Conservation (phyloP, 2,888 invertebrate genomes). For the Netelia melanura region DNA sequence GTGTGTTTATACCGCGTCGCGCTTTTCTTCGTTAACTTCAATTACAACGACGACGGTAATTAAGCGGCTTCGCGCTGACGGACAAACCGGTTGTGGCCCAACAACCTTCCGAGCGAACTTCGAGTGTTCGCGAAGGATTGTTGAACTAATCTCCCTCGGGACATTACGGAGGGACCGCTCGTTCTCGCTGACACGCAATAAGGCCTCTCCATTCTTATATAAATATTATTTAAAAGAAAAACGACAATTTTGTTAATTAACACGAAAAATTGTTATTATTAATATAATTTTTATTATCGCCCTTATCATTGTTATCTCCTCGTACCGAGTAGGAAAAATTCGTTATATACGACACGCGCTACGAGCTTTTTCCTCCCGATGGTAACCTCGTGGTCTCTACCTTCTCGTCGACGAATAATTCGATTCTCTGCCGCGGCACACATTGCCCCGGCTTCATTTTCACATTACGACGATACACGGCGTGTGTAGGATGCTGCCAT, state of each 20-base stretch:
- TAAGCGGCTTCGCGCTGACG: slow-evolving; percentile 29
- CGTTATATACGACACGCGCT: not conserved
- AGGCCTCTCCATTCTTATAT: too few species aligned
- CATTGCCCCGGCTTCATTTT: slow-evolving; percentile 15
- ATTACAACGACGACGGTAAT: slow-evolving; percentile 72
- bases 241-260: not conserved
- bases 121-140: not conserved
- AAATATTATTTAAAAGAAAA: not conserved
- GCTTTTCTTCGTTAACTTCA: slow-evolving; percentile 70
- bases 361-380: slow-evolving; percentile 23
- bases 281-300: not conserved
- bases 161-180: too few species aligned
- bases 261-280: not conserved
- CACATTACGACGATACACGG: not conserved
- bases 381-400: slow-evolving; percentile 58
- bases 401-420: slow-evolving; percentile 59
- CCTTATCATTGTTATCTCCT: not conserved
- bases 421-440: slow-evolving; percentile 29
- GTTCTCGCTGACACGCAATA: too few species aligned
- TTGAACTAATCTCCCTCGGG: not conserved
- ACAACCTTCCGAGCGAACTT: not conserved
- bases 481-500: slow-evolving; percentile 54
- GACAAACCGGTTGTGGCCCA: slow-evolving; percentile 30
- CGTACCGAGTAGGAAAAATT: not conserved
- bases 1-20: slow-evolving; percentile 61